A percentile compares a stretch with the other conserved stretches of the same genome.
Evolutionary conservation across 2,797 vertebrate species (phyloP).

Genomic region (Amphiprion clarkii): DNA sequence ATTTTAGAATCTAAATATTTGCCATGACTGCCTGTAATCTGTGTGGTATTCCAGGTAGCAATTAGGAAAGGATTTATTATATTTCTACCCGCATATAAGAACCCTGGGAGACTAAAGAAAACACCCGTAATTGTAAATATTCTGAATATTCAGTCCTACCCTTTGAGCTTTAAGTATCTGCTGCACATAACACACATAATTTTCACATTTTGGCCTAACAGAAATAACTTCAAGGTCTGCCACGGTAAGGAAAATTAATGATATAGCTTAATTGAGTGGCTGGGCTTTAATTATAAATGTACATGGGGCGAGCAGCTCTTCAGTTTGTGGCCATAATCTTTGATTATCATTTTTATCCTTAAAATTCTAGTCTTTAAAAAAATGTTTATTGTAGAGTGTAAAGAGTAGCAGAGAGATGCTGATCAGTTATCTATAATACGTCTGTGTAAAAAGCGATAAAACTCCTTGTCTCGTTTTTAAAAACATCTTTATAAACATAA

Average conservation of each 20-base stretch:
- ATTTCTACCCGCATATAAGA: not conserved
- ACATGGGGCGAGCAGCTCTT: not conserved
- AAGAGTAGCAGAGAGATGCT: not conserved
- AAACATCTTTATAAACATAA: constrained; percentile 1
- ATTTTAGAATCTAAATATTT: not conserved
- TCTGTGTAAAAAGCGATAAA: too few species aligned
- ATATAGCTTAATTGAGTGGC: not conserved
- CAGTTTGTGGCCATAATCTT: not conserved
- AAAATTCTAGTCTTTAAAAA: not conserved
- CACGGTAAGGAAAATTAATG: not conserved
- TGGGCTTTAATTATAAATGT: too few species aligned
- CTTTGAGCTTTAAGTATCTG: not conserved
- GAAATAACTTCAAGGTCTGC: not conserved
- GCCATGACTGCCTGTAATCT: not conserved
- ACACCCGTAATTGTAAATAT: not conserved
- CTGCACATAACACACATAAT: not conserved
- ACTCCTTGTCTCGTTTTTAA: not conserved
- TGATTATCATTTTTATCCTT: not conserved
- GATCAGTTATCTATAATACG: too few species aligned
- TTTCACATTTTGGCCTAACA: not conserved
- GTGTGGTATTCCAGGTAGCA: not conserved
- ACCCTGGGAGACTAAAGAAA: not conserved
- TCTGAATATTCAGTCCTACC: not conserved
- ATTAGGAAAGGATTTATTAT: not conserved
- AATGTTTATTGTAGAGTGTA: too few species aligned